phyloP scores from a whole-genome alignment of 1,140 invertebrate genomes.

The Anastrepha obliqua region DNA sequence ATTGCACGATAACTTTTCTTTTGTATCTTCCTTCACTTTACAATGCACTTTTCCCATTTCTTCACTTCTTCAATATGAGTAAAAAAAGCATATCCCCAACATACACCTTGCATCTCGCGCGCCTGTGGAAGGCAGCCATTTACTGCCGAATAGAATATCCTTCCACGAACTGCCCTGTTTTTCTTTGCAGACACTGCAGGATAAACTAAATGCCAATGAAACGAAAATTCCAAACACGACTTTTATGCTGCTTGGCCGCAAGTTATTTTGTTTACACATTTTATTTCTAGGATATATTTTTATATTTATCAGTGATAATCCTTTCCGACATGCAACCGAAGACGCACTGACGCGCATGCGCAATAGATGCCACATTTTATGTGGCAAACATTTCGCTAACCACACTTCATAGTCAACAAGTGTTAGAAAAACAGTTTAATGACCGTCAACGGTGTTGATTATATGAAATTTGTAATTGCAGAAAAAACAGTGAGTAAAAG shows the following conservation, averaged over 20 bases:
- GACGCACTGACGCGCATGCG: conserved; percentile 11
- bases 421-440: conserved; percentile 66
- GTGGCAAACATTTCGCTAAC: background rate
- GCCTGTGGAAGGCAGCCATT: conserved; percentile 61
- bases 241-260: conserved; percentile 40
- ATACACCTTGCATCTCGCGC: conserved; percentile 68
- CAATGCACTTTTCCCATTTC: no score
- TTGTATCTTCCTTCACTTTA: no score
- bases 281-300: background rate
- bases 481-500: background rate
- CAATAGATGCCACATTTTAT: background rate
- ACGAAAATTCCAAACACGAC: conserved; percentile 28
- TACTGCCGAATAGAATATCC: conserved; percentile 67
- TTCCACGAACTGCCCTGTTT: conserved; percentile 62
- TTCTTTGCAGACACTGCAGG: conserved; percentile 58
- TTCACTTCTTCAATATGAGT: no score
- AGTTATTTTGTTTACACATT: conserved; percentile 12
- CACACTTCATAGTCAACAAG: background rate
- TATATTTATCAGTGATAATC: background rate
- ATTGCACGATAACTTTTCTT: no score
- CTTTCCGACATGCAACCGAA: background rate
- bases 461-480: conserved; percentile 38
- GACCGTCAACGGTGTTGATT: conserved; percentile 61
- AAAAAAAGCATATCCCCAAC: conserved; percentile 21
- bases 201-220: conserved; percentile 55